Evolutionary conservation across 30 jellyfish, hydroid and myxozoan genomes (phyloP), one percentile per base, ranked within the genome.

Genomic region (Aurelia aurita complex sp. Pacific): DNA sequence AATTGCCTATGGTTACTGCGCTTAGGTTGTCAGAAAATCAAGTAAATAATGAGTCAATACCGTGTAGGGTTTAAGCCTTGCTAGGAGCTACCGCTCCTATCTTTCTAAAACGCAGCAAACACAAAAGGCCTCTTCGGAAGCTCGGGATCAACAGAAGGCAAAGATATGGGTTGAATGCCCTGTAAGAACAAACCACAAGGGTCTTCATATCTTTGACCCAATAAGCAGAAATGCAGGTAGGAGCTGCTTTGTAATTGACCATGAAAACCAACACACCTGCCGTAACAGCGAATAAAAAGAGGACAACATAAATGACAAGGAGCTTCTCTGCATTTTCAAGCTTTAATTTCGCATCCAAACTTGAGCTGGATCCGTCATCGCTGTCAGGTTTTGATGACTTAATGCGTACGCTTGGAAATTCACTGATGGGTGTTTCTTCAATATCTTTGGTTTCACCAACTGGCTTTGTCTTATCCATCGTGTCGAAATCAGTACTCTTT

Each of bases 101-200:
- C 59, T 33, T 50, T 64, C 63, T 50, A 2, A 79, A 23, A 43
- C 79, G 89, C 23, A 79, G 73, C 74, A 79, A 55, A 11, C 67
- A 61, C 73, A 79, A 40, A 13, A 57, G n/a, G 10, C 89, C 73
- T 10, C 80, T 69, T 43, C 81, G 51, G 74, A 63, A 71, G 14
- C 73, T 17, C 8, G 72, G 55, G 29, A 79, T 23, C 10, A 79
- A n/a, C 60, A 79, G 42, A 33, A 79, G 38, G 73, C 89, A 79
- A 33, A 79, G 29, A 36, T 11, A 67, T 5, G 89, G 89, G 23
- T 79, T 79, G 64, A 79, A 19, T 8, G 73, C 80, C 53, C 52
- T 64, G 63, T 79, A 75, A 35, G 80, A n/a, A n/a, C 54, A 59
- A 15, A 65, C 34, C 68, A 60, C 32, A 42, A 64, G 74, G 55